Evolutionary conservation across 2,797 vertebrate genomes (phyloP).

Genomic region (Aulostomus chinensis): DNA sequence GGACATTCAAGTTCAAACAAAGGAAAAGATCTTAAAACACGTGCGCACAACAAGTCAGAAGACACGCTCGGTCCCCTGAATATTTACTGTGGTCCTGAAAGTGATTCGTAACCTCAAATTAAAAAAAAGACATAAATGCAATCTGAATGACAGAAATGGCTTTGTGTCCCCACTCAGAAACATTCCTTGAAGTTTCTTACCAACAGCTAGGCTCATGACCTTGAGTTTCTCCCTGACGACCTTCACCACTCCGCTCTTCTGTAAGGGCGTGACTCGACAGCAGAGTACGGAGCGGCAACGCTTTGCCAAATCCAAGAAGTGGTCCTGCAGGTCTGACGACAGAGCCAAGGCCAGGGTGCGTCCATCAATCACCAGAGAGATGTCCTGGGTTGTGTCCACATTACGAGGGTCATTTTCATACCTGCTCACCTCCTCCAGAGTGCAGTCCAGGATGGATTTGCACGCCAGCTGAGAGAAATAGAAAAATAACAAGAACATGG

Average conservation of each 20-base stretch:
- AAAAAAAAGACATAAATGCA: no score
- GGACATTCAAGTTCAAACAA: background rate
- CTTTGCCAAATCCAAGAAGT: slow-evolving; percentile 82
- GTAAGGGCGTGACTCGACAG: slow-evolving; percentile 89
- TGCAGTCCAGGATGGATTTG: slow-evolving; percentile 84
- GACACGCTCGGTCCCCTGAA: no score
- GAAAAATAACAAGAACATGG: background rate
- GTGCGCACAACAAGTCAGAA: no score
- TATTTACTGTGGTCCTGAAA: no score
- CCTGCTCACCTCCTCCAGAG: slow-evolving; percentile 86
- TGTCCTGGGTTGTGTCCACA: slow-evolving; percentile 45
- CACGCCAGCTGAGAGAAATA: slow-evolving; percentile 81
- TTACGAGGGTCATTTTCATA: slow-evolving; percentile 46
- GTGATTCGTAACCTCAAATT: no score
- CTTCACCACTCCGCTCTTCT: slow-evolving; percentile 90
- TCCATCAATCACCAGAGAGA: slow-evolving; percentile 89
- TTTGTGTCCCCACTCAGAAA: background rate
- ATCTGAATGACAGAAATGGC: no score
- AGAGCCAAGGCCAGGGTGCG: slow-evolving; percentile 81
- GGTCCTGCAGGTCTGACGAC: slow-evolving; percentile 82
- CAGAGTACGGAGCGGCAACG: slow-evolving; percentile 88
- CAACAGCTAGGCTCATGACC: slow-evolving; percentile 91
- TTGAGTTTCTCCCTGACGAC: slow-evolving; percentile 82
- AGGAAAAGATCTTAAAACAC: no score
- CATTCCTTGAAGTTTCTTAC: slow-evolving; percentile 66